Evolutionary conservation across 2,888 invertebrate genomes (phyloP).

Genomic region (Loripinus fragilis): DNA sequence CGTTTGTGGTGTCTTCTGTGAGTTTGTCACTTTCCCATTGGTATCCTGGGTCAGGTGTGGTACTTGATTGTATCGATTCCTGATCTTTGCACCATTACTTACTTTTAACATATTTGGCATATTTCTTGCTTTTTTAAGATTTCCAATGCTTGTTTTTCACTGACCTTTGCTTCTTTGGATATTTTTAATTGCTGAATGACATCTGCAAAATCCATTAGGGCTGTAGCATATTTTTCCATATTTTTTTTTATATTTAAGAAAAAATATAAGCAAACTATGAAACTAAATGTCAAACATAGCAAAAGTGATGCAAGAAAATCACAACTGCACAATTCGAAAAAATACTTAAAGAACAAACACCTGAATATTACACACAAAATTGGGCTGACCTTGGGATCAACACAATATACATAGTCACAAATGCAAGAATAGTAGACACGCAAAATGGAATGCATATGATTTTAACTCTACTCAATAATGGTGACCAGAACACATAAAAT

Average conservation of each 20-base stretch:
- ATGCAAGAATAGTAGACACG: no score
- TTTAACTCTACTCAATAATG: no score
- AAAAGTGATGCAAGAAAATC: neutral
- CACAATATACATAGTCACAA: neutral
- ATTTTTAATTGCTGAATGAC: neutral
- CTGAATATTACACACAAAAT: no score
- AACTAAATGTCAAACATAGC: neutral
- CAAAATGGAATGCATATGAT: no score
- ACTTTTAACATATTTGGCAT: constrained; percentile 45
- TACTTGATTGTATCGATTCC: no score
- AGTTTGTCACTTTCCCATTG: no score
- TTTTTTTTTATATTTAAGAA: neutral
- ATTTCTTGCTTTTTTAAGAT: constrained; percentile 11
- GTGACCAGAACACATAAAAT: no score
- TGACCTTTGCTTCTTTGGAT: constrained; percentile 8
- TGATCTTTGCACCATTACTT: no score
- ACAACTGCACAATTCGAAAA: neutral
- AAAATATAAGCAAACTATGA: neutral
- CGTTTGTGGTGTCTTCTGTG: no score
- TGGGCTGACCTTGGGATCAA: neutral
- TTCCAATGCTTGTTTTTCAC: constrained; percentile 9
- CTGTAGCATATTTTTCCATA: constrained; percentile 13
- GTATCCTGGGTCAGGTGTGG: constrained; percentile 46
- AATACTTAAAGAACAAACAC: neutral
- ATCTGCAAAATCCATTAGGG: constrained; percentile 5